Conservation (phyloP, 2,113 vertebrate species). For the Callipepla squamata region DNA sequence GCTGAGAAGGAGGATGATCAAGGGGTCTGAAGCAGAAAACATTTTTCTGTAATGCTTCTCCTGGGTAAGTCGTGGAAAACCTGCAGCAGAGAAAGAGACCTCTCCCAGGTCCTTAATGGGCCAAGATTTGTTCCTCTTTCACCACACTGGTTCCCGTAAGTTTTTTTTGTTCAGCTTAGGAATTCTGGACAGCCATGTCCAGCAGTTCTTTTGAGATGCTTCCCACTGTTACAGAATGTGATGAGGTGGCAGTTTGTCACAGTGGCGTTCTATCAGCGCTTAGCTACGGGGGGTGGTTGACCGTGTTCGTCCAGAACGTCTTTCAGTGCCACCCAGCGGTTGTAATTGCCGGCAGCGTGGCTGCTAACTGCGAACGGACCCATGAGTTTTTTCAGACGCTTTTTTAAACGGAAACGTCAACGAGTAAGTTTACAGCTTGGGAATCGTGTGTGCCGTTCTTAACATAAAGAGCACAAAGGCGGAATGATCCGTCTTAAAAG, state of each 20-base stretch:
- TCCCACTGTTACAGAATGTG: background rate
- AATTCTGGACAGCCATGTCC: slow-evolving; percentile 1
- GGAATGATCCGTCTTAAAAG: slow-evolving; percentile 39
- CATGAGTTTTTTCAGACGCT: too few species aligned
- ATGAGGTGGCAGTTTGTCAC: background rate
- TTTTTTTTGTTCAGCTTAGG: background rate
- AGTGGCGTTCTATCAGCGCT: too few species aligned
- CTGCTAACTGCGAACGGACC: background rate
- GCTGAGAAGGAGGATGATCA: background rate
- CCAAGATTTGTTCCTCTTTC: background rate
- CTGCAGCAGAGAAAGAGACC: background rate
- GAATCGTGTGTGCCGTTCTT: background rate
- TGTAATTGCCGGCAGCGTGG: background rate
- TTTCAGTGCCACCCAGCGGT: background rate
- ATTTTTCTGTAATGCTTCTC: background rate
- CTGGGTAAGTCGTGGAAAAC: background rate
- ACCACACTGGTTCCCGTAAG: background rate
- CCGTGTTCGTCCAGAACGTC: background rate
- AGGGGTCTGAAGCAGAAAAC: background rate
- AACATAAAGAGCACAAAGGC: slow-evolving; percentile 1
- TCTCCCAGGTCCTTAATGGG: background rate
- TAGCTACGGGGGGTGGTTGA: too few species aligned
- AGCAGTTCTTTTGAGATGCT: slow-evolving; percentile 34
- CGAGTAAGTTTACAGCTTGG: background rate
- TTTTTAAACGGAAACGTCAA: background rate